phyloP scores from a whole-genome alignment of 1,140 invertebrate genomes.

The Drosophila chauvacae region DNA sequence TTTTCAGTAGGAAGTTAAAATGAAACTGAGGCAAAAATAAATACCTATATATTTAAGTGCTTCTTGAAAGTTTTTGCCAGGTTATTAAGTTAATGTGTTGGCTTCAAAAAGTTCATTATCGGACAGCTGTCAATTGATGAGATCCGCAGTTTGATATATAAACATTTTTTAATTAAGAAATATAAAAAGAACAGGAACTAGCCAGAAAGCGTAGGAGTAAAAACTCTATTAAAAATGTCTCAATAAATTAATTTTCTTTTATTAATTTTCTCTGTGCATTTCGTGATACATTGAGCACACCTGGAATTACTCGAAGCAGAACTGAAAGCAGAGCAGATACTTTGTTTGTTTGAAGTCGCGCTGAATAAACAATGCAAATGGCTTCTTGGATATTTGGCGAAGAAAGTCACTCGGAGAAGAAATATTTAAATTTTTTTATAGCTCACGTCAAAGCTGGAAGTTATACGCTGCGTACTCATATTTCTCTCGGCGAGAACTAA shows the following conservation, averaged over 20 bases:
- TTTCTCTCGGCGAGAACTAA: slow-evolving; percentile 32
- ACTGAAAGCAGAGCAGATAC: slow-evolving; percentile 22
- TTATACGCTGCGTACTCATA: slow-evolving; percentile 27
- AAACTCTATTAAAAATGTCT: too few relatives aligned
- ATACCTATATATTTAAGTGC: background rate
- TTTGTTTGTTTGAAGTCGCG: slow-evolving; percentile 18
- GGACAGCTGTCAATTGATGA: background rate
- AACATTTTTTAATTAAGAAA: background rate
- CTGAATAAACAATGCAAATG: slow-evolving; percentile 52
- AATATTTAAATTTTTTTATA: slow-evolving; percentile 49
- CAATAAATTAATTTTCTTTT: background rate
- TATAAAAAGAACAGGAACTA: too few relatives aligned
- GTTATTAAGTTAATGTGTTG: slow-evolving; percentile 10
- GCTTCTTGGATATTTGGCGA: slow-evolving; percentile 7
- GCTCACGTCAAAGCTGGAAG: slow-evolving; percentile 35
- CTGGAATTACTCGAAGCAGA: slow-evolving; percentile 30
- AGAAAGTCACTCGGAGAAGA: slow-evolving; percentile 30
- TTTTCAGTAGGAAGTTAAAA: background rate
- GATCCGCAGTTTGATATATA: background rate
- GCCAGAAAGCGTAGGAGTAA: background rate
- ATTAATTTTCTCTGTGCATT: slow-evolving; percentile 3
- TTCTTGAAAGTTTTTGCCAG: background rate
- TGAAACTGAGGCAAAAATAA: background rate
- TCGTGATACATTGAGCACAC: slow-evolving; percentile 29
- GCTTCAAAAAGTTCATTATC: background rate